Evolutionary conservation across 2,888 invertebrate genomes (phyloP).

Genomic region (Platerodrilus igneus): DNA sequence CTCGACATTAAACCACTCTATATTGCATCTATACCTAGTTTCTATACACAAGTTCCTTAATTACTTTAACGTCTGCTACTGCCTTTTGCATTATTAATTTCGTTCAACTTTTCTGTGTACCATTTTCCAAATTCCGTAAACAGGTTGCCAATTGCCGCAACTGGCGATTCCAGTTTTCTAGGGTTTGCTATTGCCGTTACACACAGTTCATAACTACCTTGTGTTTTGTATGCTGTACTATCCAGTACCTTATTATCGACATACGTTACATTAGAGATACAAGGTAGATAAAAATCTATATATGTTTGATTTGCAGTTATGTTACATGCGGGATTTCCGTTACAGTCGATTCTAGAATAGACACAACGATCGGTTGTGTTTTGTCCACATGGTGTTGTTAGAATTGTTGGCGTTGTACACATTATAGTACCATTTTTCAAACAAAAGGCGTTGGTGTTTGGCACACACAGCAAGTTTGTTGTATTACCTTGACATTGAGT

Average conservation of each 20-base stretch:
- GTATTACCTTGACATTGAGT: constrained; percentile 1
- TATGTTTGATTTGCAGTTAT: constrained; percentile 29
- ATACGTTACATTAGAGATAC: constrained; percentile 36
- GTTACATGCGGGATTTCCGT: constrained; percentile 17
- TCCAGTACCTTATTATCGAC: constrained; percentile 4
- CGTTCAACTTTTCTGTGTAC: not conserved
- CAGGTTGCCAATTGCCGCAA: constrained; percentile 4
- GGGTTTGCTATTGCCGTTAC: constrained; percentile 12
- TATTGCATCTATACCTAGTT: no score
- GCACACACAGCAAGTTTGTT: constrained; percentile 10
- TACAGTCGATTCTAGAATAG: constrained; percentile 16
- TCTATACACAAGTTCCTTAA: no score
- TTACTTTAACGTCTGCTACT: no score
- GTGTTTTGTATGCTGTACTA: not conserved
- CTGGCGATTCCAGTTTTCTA: constrained; percentile 4
- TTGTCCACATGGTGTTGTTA: constrained; percentile 35
- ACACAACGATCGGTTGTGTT: constrained; percentile 8
- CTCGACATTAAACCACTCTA: no score
- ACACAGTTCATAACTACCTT: constrained; percentile 9
- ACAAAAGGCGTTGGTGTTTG: constrained; percentile 15
- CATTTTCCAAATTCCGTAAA: constrained; percentile 7
- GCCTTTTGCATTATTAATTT: no score
- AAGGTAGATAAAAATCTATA: constrained; percentile 36
- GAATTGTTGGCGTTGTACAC: constrained; percentile 37
- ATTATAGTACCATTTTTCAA: constrained; percentile 38